Conservation (phyloP, 2,797 vertebrate species). For the Macropodus opercularis region DNA sequence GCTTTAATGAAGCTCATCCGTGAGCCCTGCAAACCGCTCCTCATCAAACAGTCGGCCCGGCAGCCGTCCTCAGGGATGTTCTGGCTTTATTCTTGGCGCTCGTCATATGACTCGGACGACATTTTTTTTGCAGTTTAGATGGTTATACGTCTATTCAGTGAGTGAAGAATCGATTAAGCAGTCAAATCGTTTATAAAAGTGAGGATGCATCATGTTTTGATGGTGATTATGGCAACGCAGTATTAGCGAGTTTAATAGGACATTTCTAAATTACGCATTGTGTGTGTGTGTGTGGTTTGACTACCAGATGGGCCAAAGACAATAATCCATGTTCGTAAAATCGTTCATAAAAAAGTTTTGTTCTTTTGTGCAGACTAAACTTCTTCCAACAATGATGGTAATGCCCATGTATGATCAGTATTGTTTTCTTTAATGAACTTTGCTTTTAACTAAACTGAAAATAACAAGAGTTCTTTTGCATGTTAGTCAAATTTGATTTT, state of each 20-base stretch:
- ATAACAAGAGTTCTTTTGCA: background rate
- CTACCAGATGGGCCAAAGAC: slow-evolving; percentile 35
- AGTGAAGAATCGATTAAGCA: slow-evolving; percentile 11
- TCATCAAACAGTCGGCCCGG: slow-evolving; percentile 43
- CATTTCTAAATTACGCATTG: too few relatives aligned
- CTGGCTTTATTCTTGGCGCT: slow-evolving; percentile 16
- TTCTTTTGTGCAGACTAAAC: slow-evolving; percentile 5
- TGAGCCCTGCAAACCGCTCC: slow-evolving; percentile 54
- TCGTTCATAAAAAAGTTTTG: slow-evolving; percentile 19
- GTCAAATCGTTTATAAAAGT: background rate
- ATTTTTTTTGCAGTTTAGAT: slow-evolving; percentile 31
- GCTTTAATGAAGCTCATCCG: slow-evolving; percentile 57
- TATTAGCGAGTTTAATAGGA: too few relatives aligned
- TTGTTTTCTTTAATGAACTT: too few relatives aligned
- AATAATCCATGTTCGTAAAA: slow-evolving; percentile 19
- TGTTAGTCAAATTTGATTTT: background rate
- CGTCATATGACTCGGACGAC: slow-evolving; percentile 30
- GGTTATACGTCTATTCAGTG: slow-evolving; percentile 7
- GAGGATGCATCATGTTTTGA: background rate
- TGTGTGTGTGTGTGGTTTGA: background rate
- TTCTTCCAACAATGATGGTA: slow-evolving; percentile 9
- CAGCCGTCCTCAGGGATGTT: slow-evolving; percentile 29
- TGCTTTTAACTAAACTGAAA: too few relatives aligned
- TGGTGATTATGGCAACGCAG: background rate
- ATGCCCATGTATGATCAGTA: too few relatives aligned